Evolutionary conservation across 2,113 vertebrate species (phyloP).

Genomic region (Symphodus melops): DNA sequence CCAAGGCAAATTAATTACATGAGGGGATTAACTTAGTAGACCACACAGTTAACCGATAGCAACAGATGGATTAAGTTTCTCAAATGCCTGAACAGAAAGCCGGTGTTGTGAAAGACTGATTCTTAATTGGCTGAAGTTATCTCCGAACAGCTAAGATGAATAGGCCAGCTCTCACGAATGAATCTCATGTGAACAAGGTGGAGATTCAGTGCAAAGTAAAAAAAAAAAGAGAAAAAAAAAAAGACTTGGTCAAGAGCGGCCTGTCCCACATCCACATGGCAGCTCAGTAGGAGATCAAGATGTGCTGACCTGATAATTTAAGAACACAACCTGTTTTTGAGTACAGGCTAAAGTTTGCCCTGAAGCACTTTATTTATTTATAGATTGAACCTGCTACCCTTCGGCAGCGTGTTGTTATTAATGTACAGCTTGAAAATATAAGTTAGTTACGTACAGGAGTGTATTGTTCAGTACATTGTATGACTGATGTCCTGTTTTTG

Average conservation of each 20-base stretch:
- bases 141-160: constrained; percentile 6
- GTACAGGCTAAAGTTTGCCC: background rate
- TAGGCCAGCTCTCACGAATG: background rate
- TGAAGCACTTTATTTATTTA: too few relatives aligned
- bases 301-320: too few relatives aligned
- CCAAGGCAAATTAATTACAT: background rate
- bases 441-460: background rate
- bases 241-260: too few relatives aligned
- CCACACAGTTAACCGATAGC: constrained; percentile 9
- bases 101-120: background rate
- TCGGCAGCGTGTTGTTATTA: too few relatives aligned
- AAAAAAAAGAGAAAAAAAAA: too few relatives aligned
- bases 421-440: background rate
- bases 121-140: too few relatives aligned
- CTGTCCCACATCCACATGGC: too few relatives aligned
- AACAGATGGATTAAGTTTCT: background rate
- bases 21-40: constrained; percentile 3
- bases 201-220: background rate
- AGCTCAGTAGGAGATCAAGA: too few relatives aligned
- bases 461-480: background rate
- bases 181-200: background rate
- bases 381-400: too few relatives aligned
- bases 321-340: too few relatives aligned
- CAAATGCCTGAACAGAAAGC: background rate
- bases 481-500: background rate